Evolutionary conservation across 2,113 vertebrate species (phyloP), one percentile per base, ranked within the genome.

Genomic region (Rhea pennata): DNA sequence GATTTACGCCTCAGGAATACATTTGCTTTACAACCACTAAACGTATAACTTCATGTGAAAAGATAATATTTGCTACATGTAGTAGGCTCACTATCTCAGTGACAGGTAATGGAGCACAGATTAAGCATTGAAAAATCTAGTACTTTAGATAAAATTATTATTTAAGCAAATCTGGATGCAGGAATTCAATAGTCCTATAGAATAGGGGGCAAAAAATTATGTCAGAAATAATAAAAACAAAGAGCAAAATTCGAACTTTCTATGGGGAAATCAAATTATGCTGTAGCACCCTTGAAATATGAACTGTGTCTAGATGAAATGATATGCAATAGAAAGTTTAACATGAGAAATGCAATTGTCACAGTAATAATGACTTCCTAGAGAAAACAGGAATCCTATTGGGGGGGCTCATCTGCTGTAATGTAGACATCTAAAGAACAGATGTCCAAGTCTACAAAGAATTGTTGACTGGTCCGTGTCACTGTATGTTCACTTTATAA

Each of bases 161-260:
- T 13, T 54, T 22, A 67, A 92, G 64, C 4, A 53, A 39, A 53
- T 64, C 56, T 59, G 17, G 65, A 83, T 33, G 8, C 51, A 36
- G 5, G 4, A 33, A 11, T 54, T 24, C 39, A 66, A 66, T 0
- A 62, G 4, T 29, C 6, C 3, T 72, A 39, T 24, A 72, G 48
- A 76, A 53, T 0, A 76, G 20, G 9, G 21, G 23, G 20, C 2
- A 15, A 20, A 20, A 81, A 67, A 39, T 0, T 0, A 27, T 21
- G 26, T 15, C 44, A 72, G 74, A 24, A 29, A 33, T 1, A 51
- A 33, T 29, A 74, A 87, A 64, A 7, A 10, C 24, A 33, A 69
- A 82, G 36, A 19, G 13, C 0, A 0, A 50, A 48, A 23, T 11
- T 61, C 4, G 54, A 29, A 20, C 31, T 80, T 88, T 51, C 42